Percentiles rank a stretch among this genome's conserved stretches.
Evolutionary conservation across 2,797 vertebrate genomes (phyloP).

Genomic region (Heterohyrax brucei): DNA sequence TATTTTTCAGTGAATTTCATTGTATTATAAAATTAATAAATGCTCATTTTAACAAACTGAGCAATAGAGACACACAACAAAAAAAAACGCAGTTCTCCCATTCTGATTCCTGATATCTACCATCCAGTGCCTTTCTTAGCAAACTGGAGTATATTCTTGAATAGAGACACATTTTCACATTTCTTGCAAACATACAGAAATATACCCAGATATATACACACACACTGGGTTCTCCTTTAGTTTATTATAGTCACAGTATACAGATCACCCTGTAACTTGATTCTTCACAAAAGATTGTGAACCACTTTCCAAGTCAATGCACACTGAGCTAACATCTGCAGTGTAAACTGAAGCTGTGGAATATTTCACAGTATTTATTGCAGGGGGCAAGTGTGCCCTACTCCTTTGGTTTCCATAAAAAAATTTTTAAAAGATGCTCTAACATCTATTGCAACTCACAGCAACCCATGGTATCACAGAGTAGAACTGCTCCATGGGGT

Average conservation of each 20-base stretch:
- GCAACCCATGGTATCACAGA: too few species aligned
- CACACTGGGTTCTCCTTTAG: conserved; percentile 16
- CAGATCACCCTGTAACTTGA: not conserved
- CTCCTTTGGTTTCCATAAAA: not conserved
- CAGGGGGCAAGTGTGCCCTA: not conserved
- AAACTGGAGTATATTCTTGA: not conserved
- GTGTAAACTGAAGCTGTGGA: not conserved
- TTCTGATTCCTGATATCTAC: not conserved
- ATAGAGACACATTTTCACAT: not conserved
- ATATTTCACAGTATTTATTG: not conserved
- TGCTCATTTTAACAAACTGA: not conserved
- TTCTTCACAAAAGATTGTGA: not conserved
- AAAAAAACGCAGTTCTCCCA: not conserved
- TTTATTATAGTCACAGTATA: not conserved
- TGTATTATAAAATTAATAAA: conserved; percentile 60
- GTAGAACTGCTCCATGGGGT: too few species aligned
- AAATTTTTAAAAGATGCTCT: too few species aligned
- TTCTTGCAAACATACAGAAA: conserved; percentile 23
- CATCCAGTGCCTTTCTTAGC: not conserved
- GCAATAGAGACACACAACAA: not conserved
- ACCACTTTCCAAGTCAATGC: not conserved
- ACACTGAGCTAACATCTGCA: not conserved
- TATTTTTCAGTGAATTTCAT: conserved; percentile 35
- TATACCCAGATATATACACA: not conserved
- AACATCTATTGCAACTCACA: too few species aligned